Percentiles rank a stretch among this genome's conserved stretches.
Evolutionary conservation across 2,888 invertebrate species (phyloP).

Genomic region (Exocentrus adspersus): DNA sequence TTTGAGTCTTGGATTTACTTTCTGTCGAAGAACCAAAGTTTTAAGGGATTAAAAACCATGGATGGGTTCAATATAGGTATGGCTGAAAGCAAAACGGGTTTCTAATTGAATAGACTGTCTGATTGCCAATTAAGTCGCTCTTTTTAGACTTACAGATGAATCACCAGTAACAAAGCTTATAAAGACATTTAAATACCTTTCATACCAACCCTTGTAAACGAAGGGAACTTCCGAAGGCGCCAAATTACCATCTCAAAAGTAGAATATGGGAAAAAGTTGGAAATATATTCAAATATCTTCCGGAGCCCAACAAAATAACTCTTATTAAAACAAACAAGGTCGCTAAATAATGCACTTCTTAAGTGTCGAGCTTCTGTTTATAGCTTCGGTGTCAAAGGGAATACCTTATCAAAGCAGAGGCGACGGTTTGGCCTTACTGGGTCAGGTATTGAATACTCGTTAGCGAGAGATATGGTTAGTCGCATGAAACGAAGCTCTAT

Average conservation of each 20-base stretch:
- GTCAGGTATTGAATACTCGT: conserved; percentile 32
- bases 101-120: conserved; percentile 9
- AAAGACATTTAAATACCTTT: conserved; percentile 23
- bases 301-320: conserved; percentile 14
- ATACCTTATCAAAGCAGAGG: conserved; percentile 45
- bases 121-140: conserved; percentile 23
- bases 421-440: conserved; percentile 26
- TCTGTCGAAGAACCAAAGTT: too few relatives aligned
- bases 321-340: conserved; percentile 25
- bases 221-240: conserved; percentile 10
- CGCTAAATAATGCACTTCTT: conserved; percentile 41
- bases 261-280: conserved; percentile 14
- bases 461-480: conserved; percentile 38
- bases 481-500: conserved; percentile 31
- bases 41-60: too few relatives aligned
- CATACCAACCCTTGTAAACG: not conserved
- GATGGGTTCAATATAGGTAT: too few relatives aligned
- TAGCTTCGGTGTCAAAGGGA: conserved; percentile 42
- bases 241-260: conserved; percentile 22
- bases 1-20: too few relatives aligned
- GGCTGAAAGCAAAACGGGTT: not conserved
- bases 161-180: not conserved
- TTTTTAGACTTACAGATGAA: too few relatives aligned
- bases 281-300: conserved; percentile 23
- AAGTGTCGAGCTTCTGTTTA: conserved; percentile 42